These are phyloP conservation scores for Machimus atricapillus DNA, from an alignment of 2,888 invertebrate species.

Conservation along the genomic window DNA sequence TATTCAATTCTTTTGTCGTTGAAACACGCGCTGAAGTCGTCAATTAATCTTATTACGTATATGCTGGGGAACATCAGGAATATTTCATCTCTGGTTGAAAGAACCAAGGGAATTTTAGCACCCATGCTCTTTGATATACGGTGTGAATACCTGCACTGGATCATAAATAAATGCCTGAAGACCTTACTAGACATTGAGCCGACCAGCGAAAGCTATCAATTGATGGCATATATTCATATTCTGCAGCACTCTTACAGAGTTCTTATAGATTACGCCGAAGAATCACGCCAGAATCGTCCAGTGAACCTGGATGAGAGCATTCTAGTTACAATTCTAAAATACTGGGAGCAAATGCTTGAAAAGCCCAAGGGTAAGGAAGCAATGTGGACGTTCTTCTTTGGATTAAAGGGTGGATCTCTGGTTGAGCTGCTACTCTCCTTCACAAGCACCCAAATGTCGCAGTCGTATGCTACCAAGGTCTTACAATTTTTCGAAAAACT, in stretches of 20 bases:
- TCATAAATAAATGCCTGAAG: constrained; percentile 69
- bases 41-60: constrained; percentile 56
- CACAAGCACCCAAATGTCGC: constrained; percentile 74
- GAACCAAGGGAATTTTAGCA: constrained; percentile 56
- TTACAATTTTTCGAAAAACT: constrained; percentile 82
- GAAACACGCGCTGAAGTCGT: constrained; percentile 59
- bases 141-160: constrained; percentile 76
- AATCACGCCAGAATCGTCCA: constrained; percentile 52
- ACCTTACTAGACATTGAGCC: constrained; percentile 56
- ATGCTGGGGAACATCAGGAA: constrained; percentile 54
- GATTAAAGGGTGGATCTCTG: constrained; percentile 71
- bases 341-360: constrained; percentile 86
- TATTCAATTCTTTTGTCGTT: constrained; percentile 59
- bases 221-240: constrained; percentile 70
- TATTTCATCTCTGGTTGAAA: constrained; percentile 52
- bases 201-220: constrained; percentile 69
- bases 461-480: constrained; percentile 77
- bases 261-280: constrained; percentile 68
- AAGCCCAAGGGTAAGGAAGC: constrained; percentile 82
- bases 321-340: constrained; percentile 65
- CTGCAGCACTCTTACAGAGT: constrained; percentile 74
- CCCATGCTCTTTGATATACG: constrained; percentile 80
- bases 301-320: constrained; percentile 57
- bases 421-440: constrained; percentile 83
- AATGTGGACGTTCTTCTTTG: constrained; percentile 80